phyloP scores from a whole-genome alignment of 2,797 vertebrate species.

The Spinus olivaceus region DNA sequence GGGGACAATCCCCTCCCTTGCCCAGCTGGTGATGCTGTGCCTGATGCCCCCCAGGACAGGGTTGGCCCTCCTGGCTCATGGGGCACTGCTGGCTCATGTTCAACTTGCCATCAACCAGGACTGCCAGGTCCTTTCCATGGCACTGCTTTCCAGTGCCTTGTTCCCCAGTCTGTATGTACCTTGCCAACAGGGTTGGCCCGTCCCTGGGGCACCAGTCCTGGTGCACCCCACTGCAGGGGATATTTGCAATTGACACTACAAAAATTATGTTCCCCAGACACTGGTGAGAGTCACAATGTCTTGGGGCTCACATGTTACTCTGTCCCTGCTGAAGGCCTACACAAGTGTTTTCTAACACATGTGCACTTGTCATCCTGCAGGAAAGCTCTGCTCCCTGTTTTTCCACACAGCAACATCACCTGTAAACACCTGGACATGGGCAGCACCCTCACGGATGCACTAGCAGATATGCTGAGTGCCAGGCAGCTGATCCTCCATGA shows the following conservation, averaged over 20 bases:
- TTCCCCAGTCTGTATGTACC: background rate
- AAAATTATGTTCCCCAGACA: background rate
- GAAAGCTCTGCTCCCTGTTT: background rate
- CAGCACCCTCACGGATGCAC: background rate
- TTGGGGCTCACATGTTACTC: background rate
- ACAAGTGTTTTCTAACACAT: background rate
- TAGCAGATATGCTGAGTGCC: accelerated
- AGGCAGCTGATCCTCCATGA: background rate
- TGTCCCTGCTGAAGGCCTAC: background rate
- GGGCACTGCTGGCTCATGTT: background rate
- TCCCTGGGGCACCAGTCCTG: background rate
- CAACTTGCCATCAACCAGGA: background rate
- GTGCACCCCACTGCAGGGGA: accelerated
- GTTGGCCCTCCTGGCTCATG: background rate
- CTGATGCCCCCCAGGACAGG: background rate
- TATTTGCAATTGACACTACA: background rate
- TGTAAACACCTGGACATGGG: accelerated
- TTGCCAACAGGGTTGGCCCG: background rate
- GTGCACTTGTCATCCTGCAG: accelerated
- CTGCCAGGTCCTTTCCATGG: background rate
- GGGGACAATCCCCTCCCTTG: background rate
- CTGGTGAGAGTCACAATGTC: background rate
- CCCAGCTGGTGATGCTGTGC: accelerated
- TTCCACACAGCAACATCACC: background rate
- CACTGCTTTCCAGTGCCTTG: background rate